Evolutionary conservation across 2,797 vertebrate species (phyloP), one percentile per base, ranked within the genome.

Genomic region (Hipposideros larvatus): DNA sequence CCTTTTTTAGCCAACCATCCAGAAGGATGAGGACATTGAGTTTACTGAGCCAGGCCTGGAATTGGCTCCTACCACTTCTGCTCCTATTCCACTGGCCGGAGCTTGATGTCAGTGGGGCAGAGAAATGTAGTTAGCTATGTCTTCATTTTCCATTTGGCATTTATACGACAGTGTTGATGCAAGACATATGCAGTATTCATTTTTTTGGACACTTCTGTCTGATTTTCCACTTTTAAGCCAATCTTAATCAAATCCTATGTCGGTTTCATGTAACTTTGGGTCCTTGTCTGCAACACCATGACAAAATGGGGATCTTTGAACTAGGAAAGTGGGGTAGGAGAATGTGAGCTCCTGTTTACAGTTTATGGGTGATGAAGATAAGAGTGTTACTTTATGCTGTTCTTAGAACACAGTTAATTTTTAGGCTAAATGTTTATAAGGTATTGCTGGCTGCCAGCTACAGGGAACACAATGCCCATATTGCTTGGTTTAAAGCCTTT

Each of bases 401-500:
- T 53, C n/a, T 74, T 70, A 28, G 80, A 65, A 41, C 37, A 15
- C 31, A 61, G 57, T 83, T 31, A 2, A 41, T 34, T 85, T 75
- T 80, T 57, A 57, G 75, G 48, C 28, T 43, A 0, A 11, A 7
- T 46, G 24, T 84, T 31, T 85, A 7, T 37, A 16, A 59, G 57
- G 59, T 31, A 2, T 75, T 19, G 28, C 55, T 73, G 41, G 82
- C 46, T 53, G 41, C n/a, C 3, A 0, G 53, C 57, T 28, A 1
- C 4, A 15, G 78, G 66, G 51, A 68, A 11, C 22, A 4, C 43
- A 11, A 31, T 41, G 71, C 34, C 61, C 26, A 11, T 57, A 92
- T 70, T 57, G 43, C 74, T 65, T 79, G 68, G 70, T 37, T 79
- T 77, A 79, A 86, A 79, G 43, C 37, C 80, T 90, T 89, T 55